phyloP scores from a whole-genome alignment of 2,888 invertebrate species.

The Elaeidobius kamerunicus region DNA sequence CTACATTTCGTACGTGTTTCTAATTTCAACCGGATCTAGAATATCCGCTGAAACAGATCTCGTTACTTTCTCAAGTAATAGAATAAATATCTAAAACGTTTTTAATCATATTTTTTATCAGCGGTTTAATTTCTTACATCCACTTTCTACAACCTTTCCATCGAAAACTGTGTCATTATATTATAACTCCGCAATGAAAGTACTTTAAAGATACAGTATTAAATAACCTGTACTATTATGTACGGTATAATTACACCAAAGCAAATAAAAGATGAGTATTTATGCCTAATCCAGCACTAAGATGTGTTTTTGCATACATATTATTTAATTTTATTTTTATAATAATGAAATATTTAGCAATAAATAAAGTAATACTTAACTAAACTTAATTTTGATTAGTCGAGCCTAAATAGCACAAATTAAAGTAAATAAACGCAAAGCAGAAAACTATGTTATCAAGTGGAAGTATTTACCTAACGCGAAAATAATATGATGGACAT shows the following conservation, averaged over 20 bases:
- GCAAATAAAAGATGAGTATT: too few relatives aligned
- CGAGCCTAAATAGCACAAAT: too few relatives aligned
- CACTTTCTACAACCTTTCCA: slow-evolving; percentile 28
- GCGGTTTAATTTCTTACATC: slow-evolving; percentile 14
- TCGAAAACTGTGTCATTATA: slow-evolving; percentile 24
- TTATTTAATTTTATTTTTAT: too few relatives aligned
- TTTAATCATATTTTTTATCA: slow-evolving; percentile 21
- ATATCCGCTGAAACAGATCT: slow-evolving; percentile 18
- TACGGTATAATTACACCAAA: too few relatives aligned
- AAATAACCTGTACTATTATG: too few relatives aligned
- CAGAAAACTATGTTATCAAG: not conserved
- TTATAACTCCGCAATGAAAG: slow-evolving; percentile 23
- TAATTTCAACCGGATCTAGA: slow-evolving; percentile 22
- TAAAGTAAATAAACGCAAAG: not conserved
- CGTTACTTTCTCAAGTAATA: slow-evolving; percentile 23
- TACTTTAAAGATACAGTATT: too few relatives aligned
- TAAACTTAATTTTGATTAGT: too few relatives aligned
- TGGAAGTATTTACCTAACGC: slow-evolving; percentile 5
- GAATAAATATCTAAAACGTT: slow-evolving; percentile 20
- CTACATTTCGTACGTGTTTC: slow-evolving; percentile 1
- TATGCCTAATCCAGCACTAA: too few relatives aligned
- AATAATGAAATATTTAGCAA: too few relatives aligned
- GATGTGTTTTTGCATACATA: too few relatives aligned
- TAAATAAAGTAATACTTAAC: too few relatives aligned
- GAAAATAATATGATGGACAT: slow-evolving; percentile 8